Conservation (phyloP, 2,113 vertebrate species). For the Osmerus eperlanus region DNA sequence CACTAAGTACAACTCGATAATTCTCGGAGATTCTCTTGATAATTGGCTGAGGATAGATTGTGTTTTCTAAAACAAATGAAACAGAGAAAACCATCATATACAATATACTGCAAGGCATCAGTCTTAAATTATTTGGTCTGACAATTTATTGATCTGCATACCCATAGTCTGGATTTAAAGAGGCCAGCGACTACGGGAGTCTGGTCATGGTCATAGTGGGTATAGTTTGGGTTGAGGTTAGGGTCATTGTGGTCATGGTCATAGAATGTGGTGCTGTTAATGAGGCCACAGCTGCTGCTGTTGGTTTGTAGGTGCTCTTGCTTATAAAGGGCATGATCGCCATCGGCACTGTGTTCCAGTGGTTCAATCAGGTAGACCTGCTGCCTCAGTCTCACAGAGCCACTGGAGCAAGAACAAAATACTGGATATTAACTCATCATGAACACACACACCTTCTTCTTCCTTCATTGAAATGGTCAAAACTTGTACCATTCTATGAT, state of each 20-base stretch:
- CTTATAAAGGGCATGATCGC: constrained; percentile 78
- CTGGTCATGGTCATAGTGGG: constrained; percentile 52
- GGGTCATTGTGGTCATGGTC: constrained; percentile 15
- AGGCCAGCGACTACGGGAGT: constrained; percentile 59
- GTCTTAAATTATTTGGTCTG: background rate
- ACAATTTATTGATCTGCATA: constrained; percentile 42
- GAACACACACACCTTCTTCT: background rate
- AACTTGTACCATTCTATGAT: too few species aligned
- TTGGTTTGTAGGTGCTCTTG: constrained; percentile 64
- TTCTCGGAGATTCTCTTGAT: constrained; percentile 49
- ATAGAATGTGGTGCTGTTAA: constrained; percentile 18
- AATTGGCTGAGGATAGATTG: constrained; percentile 20
- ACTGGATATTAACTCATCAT: background rate
- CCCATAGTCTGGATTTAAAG: constrained; percentile 73
- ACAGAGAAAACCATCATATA: too few species aligned
- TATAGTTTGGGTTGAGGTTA: constrained; percentile 9
- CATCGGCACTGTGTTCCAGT: constrained; percentile 47
- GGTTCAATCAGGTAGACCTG: constrained; percentile 83
- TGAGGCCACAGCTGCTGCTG: constrained; percentile 47
- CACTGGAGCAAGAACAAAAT: constrained; percentile 61
- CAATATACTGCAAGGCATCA: background rate
- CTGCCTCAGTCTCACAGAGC: constrained; percentile 71
- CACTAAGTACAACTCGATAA: constrained; percentile 84
- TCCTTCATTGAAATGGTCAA: background rate
- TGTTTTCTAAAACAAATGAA: constrained; percentile 61